These are phyloP conservation scores for Nomada fabriciana DNA, from an alignment of 2,888 invertebrate genomes.

Conservation along the genomic window DNA sequence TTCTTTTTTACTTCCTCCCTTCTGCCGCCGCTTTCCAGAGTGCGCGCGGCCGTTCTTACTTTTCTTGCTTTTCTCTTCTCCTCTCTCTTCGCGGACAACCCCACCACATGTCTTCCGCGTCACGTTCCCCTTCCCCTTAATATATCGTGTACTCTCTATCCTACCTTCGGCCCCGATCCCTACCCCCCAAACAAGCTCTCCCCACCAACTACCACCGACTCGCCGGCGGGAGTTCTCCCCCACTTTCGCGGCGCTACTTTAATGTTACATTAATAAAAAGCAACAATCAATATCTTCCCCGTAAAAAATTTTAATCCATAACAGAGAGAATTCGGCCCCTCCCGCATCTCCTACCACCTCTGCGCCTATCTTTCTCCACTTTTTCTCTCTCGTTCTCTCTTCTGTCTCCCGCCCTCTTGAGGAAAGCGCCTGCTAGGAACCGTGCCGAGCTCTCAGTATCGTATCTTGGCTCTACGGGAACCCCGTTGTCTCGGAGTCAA, in stretches of 20 bases:
- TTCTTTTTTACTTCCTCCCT: conserved; percentile 69
- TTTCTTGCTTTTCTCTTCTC: conserved; percentile 62
- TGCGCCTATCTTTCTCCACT: conserved; percentile 25
- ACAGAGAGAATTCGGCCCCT: conserved; percentile 74
- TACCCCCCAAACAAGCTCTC: conserved; percentile 52
- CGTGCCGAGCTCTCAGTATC: conserved; percentile 68
- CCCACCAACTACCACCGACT: conserved; percentile 43
- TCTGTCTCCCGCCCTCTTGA: conserved; percentile 67
- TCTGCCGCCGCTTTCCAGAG: conserved; percentile 70
- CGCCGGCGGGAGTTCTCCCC: conserved; percentile 65
- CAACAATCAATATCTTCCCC: conserved; percentile 84
- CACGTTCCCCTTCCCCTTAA: conserved; percentile 23
- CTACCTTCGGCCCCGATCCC: conserved; percentile 57
- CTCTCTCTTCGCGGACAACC: conserved; percentile 46
- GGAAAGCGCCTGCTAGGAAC: conserved; percentile 66
- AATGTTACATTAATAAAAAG: conserved; percentile 84
- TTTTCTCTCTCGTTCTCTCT: conserved; percentile 26
- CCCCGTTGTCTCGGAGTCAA: conserved; percentile 54
- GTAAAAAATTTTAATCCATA: conserved; percentile 84
- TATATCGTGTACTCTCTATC: conserved; percentile 49
- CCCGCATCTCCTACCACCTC: conserved; percentile 52
- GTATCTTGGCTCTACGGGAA: conserved; percentile 66
- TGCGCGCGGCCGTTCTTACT: conserved; percentile 65
- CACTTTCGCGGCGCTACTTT: conserved; percentile 78
- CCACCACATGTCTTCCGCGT: conserved; percentile 54